Evolutionary conservation across 2,113 vertebrate genomes (phyloP), one percentile per base, ranked within the genome.

Genomic region (Lates calcarifer): DNA sequence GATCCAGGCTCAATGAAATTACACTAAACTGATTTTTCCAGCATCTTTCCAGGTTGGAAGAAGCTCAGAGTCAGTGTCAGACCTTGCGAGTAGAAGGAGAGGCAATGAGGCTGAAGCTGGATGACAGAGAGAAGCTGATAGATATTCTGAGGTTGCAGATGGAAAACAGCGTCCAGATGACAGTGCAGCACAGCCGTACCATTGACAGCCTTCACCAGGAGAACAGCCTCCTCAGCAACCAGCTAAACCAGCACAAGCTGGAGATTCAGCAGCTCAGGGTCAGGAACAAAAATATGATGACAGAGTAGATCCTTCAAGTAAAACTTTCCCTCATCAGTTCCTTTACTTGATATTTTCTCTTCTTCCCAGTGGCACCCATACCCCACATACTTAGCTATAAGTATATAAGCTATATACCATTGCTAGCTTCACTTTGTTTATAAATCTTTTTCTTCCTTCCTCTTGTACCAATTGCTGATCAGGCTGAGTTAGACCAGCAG

Each of bases 201-300:
- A 87, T 95, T 0, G 91, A 94, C 3, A 88, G 85, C 4, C 90
- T 95, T 77, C 94, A 95, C 47, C 81, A 89, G 1, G 95, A 97
- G 61, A 97, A 95, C 65, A 87, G 84, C 33, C 94, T 94, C 74
- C 94, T 97, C 39, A 79, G 84, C 55, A 92, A 94, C 64, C 95
- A 96, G 85, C 89, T 93, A 1, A 86, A 87, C 35, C 92, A 93
- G 4, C 91, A 92, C 82, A 95, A 94, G 58, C 56, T 93, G 66
- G 87, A 96, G 62, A 89, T 92, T 51, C 94, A 95, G 81, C 94
- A 96, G 64, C 85, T 96, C 47, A 94, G 93, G 95, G 97, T 97
- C 53, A 71, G 87, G 26, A 69, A n/a, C n/a, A 26, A 2, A 37
- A 29, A 39, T 20, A 29, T 22, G 12, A 35, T 65, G 3, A 28